Evolutionary conservation across 1,140 invertebrate species (phyloP).

Genomic region (Dreissena rostriformis): DNA sequence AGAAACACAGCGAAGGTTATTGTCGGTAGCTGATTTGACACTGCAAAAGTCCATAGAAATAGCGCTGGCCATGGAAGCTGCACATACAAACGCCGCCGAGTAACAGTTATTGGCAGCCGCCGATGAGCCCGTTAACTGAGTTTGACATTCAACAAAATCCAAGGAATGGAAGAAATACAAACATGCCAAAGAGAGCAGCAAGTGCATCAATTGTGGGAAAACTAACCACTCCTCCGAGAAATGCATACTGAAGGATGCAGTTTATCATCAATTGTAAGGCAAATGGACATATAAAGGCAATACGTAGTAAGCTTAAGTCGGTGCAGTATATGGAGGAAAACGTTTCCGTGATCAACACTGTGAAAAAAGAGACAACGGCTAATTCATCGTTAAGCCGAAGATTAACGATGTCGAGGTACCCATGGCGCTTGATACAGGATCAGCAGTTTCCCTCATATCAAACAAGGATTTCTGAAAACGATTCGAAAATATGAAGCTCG

Average conservation of each 20-base stretch:
- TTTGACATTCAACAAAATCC: background rate
- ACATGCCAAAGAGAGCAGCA: background rate
- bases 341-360: background rate
- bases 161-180: background rate
- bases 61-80: constrained; percentile 42
- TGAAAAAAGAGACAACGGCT: background rate
- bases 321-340: background rate
- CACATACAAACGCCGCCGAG: constrained; percentile 42
- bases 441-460: constrained; percentile 34
- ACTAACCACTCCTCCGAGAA: background rate
- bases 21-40: constrained; percentile 44
- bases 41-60: constrained; percentile 37
- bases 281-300: constrained; percentile 1
- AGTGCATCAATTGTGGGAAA: constrained; percentile 7
- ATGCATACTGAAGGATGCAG: background rate
- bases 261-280: background rate
- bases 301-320: background rate
- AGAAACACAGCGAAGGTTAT: constrained; percentile 50
- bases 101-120: background rate
- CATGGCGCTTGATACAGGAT: constrained; percentile 57
- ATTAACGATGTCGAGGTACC: constrained; percentile 10
- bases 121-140: background rate
- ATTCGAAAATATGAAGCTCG: background rate
- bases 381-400: background rate
- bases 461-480: background rate